Conservation (phyloP, 2,797 vertebrate genomes). For the Poecilia velifera region DNA sequence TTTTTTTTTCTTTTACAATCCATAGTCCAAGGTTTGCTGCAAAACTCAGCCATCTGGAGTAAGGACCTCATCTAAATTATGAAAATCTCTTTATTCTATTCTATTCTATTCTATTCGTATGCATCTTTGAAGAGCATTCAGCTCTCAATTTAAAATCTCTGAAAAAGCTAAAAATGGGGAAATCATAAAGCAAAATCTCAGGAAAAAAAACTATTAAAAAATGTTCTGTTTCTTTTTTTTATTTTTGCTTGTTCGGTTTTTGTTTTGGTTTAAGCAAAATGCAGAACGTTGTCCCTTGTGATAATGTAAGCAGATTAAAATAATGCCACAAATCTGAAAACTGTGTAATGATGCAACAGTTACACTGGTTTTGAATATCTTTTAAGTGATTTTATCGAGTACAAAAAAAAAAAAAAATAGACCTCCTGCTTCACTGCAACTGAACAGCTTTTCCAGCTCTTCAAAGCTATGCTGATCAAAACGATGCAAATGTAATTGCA, state of each 20-base stretch:
- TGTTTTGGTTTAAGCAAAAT: neutral
- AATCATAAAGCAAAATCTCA: constrained; percentile 20
- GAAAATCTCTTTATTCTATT: constrained; percentile 56
- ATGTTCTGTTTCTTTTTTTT: neutral
- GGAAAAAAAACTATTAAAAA: neutral
- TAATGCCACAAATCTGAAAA: neutral
- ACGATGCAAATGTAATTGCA: too few relatives aligned
- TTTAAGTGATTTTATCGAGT: constrained; percentile 15
- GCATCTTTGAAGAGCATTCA: constrained; percentile 20
- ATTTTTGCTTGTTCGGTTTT: too few relatives aligned
- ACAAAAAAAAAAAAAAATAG: neutral
- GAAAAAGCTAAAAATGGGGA: constrained; percentile 26
- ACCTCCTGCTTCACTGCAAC: neutral
- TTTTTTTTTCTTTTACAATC: constrained; percentile 44
- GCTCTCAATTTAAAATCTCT: constrained; percentile 26
- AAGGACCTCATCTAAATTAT: constrained; percentile 60
- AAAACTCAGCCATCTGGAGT: constrained; percentile 65
- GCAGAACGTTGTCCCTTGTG: too few relatives aligned
- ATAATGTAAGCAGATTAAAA: too few relatives aligned
- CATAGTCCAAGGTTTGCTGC: constrained; percentile 51
- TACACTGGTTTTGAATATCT: neutral
- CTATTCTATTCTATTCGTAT: constrained; percentile 20
- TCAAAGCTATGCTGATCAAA: too few relatives aligned
- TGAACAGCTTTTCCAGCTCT: neutral
- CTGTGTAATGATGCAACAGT: neutral